Evolutionary conservation across 1,140 invertebrate genomes (phyloP).

Genomic region (Pseudoatta argentina): DNA sequence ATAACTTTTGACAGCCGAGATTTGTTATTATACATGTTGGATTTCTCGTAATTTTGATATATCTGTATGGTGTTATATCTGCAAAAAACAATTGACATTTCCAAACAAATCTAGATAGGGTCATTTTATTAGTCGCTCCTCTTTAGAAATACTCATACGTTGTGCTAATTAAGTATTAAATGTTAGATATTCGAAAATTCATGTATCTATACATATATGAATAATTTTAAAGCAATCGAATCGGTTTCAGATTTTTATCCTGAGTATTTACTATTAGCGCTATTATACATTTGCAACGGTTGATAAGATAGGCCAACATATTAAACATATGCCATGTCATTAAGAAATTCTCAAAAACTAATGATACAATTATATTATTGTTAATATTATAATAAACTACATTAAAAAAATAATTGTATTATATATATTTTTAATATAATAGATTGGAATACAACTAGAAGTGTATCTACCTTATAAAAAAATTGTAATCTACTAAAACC

Average conservation of each 20-base stretch:
- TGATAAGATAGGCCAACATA: constrained; percentile 63
- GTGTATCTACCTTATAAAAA: constrained; percentile 27
- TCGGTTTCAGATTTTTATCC: constrained; percentile 61
- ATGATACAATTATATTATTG: constrained; percentile 23
- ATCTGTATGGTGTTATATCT: neutral
- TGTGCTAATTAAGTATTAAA: neutral
- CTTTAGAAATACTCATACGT: constrained; percentile 48
- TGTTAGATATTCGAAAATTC: constrained; percentile 40
- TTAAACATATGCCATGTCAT: constrained; percentile 39
- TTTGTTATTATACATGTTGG: neutral
- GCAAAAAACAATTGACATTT: neutral
- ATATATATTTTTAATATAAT: constrained; percentile 1
- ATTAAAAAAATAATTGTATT: constrained; percentile 19
- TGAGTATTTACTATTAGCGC: constrained; percentile 63
- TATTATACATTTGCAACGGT: constrained; percentile 29
- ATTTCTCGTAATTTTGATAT: constrained; percentile 9
- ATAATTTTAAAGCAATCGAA: constrained; percentile 57
- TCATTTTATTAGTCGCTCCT: neutral
- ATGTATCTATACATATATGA: constrained; percentile 7
- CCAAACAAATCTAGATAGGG: neutral
- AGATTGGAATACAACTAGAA: neutral
- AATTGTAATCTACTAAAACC: constrained; percentile 1
- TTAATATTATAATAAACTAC: constrained; percentile 9
- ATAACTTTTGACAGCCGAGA: neutral
- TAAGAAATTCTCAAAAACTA: constrained; percentile 31